Percentiles rank a stretch among this genome's conserved stretches.
Evolutionary conservation across 2,888 invertebrate species (phyloP).

Genomic region (Cheilosia vernalis): DNA sequence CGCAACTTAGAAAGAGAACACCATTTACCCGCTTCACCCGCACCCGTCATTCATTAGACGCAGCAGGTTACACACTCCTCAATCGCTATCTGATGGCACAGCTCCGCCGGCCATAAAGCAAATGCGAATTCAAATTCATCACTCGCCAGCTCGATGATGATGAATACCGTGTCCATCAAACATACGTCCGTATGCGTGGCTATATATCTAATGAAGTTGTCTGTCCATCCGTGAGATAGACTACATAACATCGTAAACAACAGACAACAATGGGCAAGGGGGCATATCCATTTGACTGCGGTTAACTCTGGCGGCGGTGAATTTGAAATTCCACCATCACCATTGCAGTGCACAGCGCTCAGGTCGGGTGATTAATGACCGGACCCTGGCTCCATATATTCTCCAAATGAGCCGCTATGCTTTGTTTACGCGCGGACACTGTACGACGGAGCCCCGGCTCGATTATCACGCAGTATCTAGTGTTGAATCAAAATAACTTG

Average conservation of each 20-base stretch:
- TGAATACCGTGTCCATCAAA: constrained; percentile 65
- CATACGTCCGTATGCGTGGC: neutral
- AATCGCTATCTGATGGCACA: constrained; percentile 41
- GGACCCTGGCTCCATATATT: constrained; percentile 52
- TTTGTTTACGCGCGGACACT: constrained; percentile 46
- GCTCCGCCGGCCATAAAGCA: constrained; percentile 13
- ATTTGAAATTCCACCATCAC: constrained; percentile 59
- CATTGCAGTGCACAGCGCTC: constrained; percentile 27
- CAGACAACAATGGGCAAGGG: constrained; percentile 63
- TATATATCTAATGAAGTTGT: constrained; percentile 68
- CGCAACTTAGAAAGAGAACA: constrained; percentile 42
- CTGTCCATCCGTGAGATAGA: constrained; percentile 47
- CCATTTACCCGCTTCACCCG: constrained; percentile 52
- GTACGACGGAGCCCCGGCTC: constrained; percentile 16
- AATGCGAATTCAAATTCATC: constrained; percentile 72
- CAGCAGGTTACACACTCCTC: constrained; percentile 68
- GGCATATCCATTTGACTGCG: constrained; percentile 72
- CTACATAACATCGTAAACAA: constrained; percentile 55
- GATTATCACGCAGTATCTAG: constrained; percentile 67
- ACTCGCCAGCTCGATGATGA: constrained; percentile 63
- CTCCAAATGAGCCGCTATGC: constrained; percentile 48
- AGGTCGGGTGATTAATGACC: constrained; percentile 71
- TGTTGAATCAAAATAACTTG: constrained; percentile 74
- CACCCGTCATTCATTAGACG: constrained; percentile 67
- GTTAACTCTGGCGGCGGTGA: constrained; percentile 68